phyloP scores from a whole-genome alignment of 1,140 invertebrate genomes.

The Caenorhabditis inopinata region DNA sequence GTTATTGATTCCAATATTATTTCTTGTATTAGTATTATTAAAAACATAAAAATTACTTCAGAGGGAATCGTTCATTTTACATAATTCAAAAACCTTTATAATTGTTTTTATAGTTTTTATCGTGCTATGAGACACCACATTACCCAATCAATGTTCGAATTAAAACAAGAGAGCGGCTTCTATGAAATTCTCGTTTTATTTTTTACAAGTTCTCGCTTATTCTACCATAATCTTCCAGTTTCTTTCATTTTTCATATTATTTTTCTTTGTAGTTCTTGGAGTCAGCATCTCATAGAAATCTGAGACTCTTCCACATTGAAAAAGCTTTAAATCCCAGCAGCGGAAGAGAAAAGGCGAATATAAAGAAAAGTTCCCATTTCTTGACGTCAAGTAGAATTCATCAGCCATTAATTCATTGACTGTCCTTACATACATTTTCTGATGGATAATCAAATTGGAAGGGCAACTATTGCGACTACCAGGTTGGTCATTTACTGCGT shows the following conservation, averaged over 20 bases:
- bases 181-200: too few species aligned
- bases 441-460: constrained; percentile 9
- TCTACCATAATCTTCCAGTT: too few species aligned
- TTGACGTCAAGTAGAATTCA: constrained; percentile 13
- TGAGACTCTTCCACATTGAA: constrained; percentile 21
- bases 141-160: too few species aligned
- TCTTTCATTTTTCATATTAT: background rate
- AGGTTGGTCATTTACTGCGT: background rate
- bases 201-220: too few species aligned
- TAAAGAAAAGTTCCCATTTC: background rate
- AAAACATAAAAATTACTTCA: too few species aligned
- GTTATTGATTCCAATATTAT: too few species aligned
- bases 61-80: too few species aligned
- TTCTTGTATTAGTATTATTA: too few species aligned
- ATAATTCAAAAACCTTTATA: too few species aligned
- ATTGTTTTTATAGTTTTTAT: too few species aligned
- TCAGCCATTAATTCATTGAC: background rate
- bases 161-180: too few species aligned
- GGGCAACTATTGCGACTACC: background rate
- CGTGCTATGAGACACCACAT: too few species aligned
- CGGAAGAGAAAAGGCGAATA: background rate
- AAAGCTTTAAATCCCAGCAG: constrained; percentile 21
- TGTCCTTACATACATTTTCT: background rate
- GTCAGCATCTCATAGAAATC: constrained; percentile 18
- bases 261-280: constrained; percentile 18